Evolutionary conservation across 2,888 invertebrate genomes (phyloP).

Genomic region (Phytoseiulus persimilis): DNA sequence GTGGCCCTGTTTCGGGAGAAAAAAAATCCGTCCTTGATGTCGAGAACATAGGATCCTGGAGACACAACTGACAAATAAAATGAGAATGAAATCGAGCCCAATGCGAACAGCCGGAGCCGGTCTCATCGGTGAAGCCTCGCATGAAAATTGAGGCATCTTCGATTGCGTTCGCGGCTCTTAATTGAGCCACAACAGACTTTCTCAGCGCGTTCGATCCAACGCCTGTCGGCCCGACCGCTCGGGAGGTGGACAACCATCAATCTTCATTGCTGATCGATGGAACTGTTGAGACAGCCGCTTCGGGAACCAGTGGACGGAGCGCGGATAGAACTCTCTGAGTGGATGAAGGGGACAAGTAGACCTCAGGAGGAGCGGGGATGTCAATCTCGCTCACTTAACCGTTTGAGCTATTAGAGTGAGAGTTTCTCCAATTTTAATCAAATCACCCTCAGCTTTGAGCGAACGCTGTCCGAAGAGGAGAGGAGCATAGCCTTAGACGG

Average conservation of each 20-base stretch:
- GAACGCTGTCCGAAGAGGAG: not conserved
- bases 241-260: not conserved
- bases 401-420: not conserved
- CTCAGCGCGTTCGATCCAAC: not conserved
- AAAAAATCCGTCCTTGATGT: too few species aligned
- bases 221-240: not conserved
- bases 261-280: slow-evolving; percentile 5
- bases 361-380: not conserved
- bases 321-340: not conserved
- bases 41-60: too few species aligned
- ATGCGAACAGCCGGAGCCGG: too few species aligned
- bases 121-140: too few species aligned
- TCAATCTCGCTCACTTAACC: not conserved
- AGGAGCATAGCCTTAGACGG: not conserved
- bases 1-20: not conserved
- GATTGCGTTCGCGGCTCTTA: not conserved
- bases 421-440: not conserved
- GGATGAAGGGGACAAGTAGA: not conserved
- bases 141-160: too few species aligned
- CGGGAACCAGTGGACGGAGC: not conserved
- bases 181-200: not conserved
- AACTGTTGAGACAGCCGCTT: not conserved
- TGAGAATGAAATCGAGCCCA: too few species aligned
- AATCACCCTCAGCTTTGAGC: not conserved
- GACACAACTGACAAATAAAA: too few species aligned